phyloP scores from a whole-genome alignment of 2,797 vertebrate genomes.

The Girardinus metallicus region DNA sequence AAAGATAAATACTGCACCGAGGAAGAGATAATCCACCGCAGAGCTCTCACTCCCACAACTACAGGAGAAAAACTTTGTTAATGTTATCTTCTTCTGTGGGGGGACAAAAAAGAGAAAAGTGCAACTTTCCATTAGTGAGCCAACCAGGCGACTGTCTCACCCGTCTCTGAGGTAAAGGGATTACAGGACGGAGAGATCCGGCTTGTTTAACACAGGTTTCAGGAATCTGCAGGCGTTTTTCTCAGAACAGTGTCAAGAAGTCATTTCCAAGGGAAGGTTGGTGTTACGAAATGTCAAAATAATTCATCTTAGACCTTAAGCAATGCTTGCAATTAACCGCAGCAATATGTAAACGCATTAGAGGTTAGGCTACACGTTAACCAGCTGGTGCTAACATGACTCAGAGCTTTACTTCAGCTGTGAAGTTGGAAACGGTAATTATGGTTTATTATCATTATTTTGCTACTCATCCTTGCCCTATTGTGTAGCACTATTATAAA shows the following conservation, averaged over 20 bases:
- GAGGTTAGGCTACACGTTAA: neutral
- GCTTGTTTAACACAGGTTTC: slow-evolving; percentile 42
- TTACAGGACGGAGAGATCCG: slow-evolving; percentile 49
- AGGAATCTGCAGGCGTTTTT: slow-evolving; percentile 26
- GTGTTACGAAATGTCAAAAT: slow-evolving; percentile 16
- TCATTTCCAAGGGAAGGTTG: slow-evolving; percentile 6
- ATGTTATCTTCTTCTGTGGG: slow-evolving; percentile 41
- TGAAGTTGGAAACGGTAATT: neutral
- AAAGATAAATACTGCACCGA: slow-evolving; percentile 54
- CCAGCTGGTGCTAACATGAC: neutral
- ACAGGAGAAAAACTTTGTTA: slow-evolving; percentile 55
- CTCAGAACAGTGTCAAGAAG: neutral
- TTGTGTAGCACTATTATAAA: neutral
- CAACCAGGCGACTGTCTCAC: slow-evolving; percentile 43
- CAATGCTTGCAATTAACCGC: slow-evolving; percentile 1
- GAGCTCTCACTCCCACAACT: slow-evolving; percentile 36
- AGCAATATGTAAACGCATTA: neutral
- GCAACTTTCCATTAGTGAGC: slow-evolving; percentile 37
- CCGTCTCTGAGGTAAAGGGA: slow-evolving; percentile 49
- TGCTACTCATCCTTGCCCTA: neutral
- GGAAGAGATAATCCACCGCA: slow-evolving; percentile 54
- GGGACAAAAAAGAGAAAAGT: slow-evolving; percentile 9
- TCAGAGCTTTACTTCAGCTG: neutral
- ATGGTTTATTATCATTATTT: neutral
- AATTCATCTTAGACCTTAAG: slow-evolving; percentile 1